phyloP scores from a whole-genome alignment of 2,888 invertebrate species.

The Pherbina coryleti region DNA sequence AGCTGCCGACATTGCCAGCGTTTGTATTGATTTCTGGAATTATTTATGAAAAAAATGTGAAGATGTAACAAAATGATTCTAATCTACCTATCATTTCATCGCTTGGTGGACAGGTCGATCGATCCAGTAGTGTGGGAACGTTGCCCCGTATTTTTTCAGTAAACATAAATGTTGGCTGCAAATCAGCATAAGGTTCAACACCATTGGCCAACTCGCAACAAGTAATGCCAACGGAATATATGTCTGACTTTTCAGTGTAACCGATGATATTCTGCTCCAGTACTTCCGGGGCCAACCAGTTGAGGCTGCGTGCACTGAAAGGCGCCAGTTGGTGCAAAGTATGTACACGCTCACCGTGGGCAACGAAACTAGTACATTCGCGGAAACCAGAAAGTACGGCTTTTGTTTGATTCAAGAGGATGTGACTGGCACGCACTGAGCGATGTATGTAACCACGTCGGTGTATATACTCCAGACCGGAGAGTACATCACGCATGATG shows the following conservation, averaged over 20 bases:
- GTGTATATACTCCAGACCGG: slow-evolving; percentile 87
- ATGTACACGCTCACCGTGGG: slow-evolving; percentile 78
- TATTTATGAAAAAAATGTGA: not conserved
- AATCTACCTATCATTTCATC: slow-evolving; percentile 67
- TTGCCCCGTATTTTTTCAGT: slow-evolving; percentile 86
- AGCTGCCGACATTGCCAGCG: slow-evolving; percentile 52
- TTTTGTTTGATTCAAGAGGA: slow-evolving; percentile 79
- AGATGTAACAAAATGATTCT: not conserved
- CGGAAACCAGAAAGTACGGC: slow-evolving; percentile 84
- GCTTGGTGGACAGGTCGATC: slow-evolving; percentile 75
- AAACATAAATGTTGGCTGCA: slow-evolving; percentile 90
- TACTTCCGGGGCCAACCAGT: slow-evolving; percentile 94
- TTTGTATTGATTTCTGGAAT: slow-evolving; percentile 46
- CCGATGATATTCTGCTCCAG: slow-evolving; percentile 90
- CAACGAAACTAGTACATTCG: slow-evolving; percentile 80
- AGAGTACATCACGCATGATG: slow-evolving; percentile 82
- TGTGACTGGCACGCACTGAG: slow-evolving; percentile 86
- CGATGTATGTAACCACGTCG: slow-evolving; percentile 87
- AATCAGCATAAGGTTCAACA: slow-evolving; percentile 86
- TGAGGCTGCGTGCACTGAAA: slow-evolving; percentile 74
- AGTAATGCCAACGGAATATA: slow-evolving; percentile 91
- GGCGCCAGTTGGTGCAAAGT: slow-evolving; percentile 83
- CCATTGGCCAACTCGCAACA: slow-evolving; percentile 85
- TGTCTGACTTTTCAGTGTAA: slow-evolving; percentile 90
- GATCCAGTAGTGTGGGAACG: slow-evolving; percentile 81